These are phyloP conservation scores for Eulemur rubriventer DNA, from an alignment of 2,797 vertebrate species.

Conservation along the genomic window DNA sequence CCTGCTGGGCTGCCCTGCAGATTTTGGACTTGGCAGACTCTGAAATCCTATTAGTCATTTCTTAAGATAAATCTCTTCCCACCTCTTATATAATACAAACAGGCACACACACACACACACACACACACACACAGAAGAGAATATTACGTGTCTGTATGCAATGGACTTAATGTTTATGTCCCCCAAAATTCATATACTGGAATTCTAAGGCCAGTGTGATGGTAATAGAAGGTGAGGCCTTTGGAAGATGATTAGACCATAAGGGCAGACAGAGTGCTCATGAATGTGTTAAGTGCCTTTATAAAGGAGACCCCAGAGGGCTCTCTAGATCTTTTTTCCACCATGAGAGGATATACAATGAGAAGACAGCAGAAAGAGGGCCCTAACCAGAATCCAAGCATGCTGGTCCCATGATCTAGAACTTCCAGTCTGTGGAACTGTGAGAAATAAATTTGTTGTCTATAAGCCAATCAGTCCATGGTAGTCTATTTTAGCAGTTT, in stretches of 20 bases:
- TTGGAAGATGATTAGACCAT: not conserved
- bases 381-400: not conserved
- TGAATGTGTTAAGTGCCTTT: not conserved
- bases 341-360: not conserved
- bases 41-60: not conserved
- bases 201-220: not conserved
- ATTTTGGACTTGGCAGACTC: not conserved
- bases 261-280: not conserved
- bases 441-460: not conserved
- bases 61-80: not conserved
- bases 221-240: not conserved
- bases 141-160: not conserved
- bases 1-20: not conserved
- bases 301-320: not conserved
- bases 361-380: not conserved
- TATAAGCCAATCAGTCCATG: not conserved
- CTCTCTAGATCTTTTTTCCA: not conserved
- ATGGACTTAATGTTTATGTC: not conserved
- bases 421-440: not conserved
- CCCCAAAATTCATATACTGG: not conserved
- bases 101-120: rapidly evolving
- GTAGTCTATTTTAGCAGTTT: not conserved
- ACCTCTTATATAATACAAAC: no score
- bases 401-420: not conserved
- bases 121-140: not conserved